phyloP scores from a whole-genome alignment of 2,888 invertebrate species.

The Coenonympha glycerion region DNA sequence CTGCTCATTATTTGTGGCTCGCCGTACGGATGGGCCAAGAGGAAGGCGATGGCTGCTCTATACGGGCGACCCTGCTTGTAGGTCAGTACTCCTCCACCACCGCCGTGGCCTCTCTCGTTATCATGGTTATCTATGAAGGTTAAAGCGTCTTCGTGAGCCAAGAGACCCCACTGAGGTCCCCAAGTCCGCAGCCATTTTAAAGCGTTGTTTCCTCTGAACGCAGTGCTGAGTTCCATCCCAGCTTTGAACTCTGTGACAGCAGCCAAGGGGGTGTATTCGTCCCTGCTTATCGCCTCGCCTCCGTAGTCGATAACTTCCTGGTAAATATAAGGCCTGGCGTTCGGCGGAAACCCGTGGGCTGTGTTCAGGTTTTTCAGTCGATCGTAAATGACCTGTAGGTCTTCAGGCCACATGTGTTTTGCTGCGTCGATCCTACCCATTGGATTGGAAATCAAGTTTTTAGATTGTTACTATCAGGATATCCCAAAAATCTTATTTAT shows the following conservation, averaged over 20 bases:
- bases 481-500: too few species aligned
- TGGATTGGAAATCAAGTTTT: background rate
- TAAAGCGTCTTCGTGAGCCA: conserved; percentile 72
- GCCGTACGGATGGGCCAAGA: conserved; percentile 89
- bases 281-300: conserved; percentile 62
- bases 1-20: conserved; percentile 91
- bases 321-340: conserved; percentile 80
- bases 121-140: conserved; percentile 91
- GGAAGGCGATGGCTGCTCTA: conserved; percentile 87
- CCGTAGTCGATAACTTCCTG: conserved; percentile 86
- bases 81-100: conserved; percentile 74
- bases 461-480: too few species aligned
- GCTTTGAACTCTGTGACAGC: conserved; percentile 81
- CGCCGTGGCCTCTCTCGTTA: conserved; percentile 81
- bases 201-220: conserved; percentile 66
- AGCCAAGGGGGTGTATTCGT: conserved; percentile 73
- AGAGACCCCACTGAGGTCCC: conserved; percentile 80
- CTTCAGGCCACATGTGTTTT: conserved; percentile 86
- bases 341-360: conserved; percentile 77
- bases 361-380: conserved; percentile 78
- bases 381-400: conserved; percentile 80
- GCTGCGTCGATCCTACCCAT: conserved; percentile 85
- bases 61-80: conserved; percentile 80
- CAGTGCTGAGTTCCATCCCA: conserved; percentile 64
- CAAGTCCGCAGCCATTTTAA: conserved; percentile 78